Percentiles rank a stretch among this genome's conserved stretches.
These are phyloP conservation scores for Alloscopus bannaensis DNA, from an alignment of 2,888 invertebrate species.

Conservation along the genomic window DNA sequence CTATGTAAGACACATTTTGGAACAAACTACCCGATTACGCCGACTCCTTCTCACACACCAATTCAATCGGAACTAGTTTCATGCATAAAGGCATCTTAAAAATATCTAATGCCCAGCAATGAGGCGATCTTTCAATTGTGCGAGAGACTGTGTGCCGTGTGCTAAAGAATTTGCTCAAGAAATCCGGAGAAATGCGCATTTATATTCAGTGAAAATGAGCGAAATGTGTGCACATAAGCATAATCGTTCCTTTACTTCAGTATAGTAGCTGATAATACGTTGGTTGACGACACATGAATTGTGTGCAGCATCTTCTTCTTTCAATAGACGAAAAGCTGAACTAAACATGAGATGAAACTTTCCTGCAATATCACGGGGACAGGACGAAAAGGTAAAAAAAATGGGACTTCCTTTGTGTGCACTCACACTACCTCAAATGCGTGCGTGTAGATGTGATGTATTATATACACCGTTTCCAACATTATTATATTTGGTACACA, in stretches of 20 bases:
- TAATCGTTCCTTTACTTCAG: constrained; percentile 32
- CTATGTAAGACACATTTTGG: constrained; percentile 10
- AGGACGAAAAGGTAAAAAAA: not conserved
- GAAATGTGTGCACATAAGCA: constrained; percentile 30
- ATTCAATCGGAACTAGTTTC: constrained; percentile 29
- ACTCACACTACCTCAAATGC: constrained; percentile 3
- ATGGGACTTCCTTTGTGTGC: not conserved
- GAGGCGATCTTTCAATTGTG: constrained; percentile 21
- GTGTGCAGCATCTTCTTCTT: constrained; percentile 11
- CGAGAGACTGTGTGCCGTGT: too few relatives aligned
- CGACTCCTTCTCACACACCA: constrained; percentile 17
- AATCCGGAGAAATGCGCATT: constrained; percentile 27
- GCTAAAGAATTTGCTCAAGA: constrained; percentile 13
- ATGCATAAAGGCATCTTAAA: constrained; percentile 14
- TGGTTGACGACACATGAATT: constrained; percentile 23
- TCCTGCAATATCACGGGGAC: not conserved
- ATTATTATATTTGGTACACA: too few relatives aligned
- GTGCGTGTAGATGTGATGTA: not conserved
- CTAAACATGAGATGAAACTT: too few relatives aligned
- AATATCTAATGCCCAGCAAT: constrained; percentile 3
- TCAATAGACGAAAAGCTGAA: too few relatives aligned
- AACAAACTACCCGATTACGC: constrained; percentile 33
- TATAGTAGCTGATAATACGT: constrained; percentile 23
- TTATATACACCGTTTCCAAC: too few relatives aligned
- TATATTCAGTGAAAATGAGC: constrained; percentile 31